Evolutionary conservation across 2,888 invertebrate species (phyloP), one percentile per base, ranked within the genome.

Genomic region (Diloba caeruleocephala): DNA sequence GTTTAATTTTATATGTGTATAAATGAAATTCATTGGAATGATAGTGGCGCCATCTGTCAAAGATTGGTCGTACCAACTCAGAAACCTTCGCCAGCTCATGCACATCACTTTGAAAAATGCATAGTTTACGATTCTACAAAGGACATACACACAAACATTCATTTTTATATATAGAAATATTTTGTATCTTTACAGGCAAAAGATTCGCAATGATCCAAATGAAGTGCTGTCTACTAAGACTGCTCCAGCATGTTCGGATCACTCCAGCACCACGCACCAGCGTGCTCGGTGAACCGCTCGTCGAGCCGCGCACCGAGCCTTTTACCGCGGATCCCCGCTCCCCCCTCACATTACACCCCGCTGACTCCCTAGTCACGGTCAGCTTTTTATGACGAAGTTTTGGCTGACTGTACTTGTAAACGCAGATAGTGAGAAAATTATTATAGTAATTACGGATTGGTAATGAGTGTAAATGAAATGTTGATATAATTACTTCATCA

Each of bases 191-290:
- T 62, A 0, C 83, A 92, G 92, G 92, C 25, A 92, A 92, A 71
- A 82, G 92, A 21, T 93, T 93, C 78, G 92, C 92, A 0, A 72
- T 87, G 71, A 89, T 92, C 54, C 92, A 93, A 65, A 92, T 92
- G 92, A 93, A 93, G 65, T 87, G 88, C 41, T 92, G 91, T 51
- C 78, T 93, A 1, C 74, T 87, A 10, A 77, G 84, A 26, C 51
- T 92, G 10, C 63, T 93, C 19, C 85, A 79, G 19, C 81, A 72
- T 15, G 76, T 87, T 9, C 76, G 81, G 2, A 71, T 91, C 10
- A 53, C 64, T 0, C 81, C 85, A 1, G 84, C 76, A 41, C 51
- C 80, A 15, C 79, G 82, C 63, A 71, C 57, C 38, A 63, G 67
- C 34, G 69, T 67, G 21, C 78, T 76, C 37, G 42, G 57, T 43